These are phyloP conservation scores for Drosophila nebulosa DNA, from an alignment of 1,140 invertebrate genomes.

Conservation along the genomic window DNA sequence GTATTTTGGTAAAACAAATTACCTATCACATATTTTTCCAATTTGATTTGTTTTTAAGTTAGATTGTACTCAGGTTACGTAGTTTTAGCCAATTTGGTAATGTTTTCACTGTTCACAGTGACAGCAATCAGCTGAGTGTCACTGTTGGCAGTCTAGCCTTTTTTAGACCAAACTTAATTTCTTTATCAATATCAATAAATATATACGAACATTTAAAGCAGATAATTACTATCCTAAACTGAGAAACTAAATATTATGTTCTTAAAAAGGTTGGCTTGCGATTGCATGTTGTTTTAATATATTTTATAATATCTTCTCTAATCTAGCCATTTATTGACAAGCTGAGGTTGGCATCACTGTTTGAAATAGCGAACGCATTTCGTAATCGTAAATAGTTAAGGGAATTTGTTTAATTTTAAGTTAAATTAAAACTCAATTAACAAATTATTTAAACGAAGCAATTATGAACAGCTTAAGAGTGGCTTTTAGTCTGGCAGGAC, in stretches of 20 bases:
- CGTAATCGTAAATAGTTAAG: slow-evolving; percentile 24
- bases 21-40: no score
- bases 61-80: no score
- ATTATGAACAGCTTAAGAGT: slow-evolving; percentile 39
- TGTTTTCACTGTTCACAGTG: no score
- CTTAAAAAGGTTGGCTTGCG: no score
- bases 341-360: background rate
- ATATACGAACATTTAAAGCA: no score
- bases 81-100: no score
- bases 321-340: background rate
- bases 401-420: background rate
- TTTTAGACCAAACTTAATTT: background rate
- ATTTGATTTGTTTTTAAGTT: no score
- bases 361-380: background rate
- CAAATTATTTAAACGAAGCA: background rate
- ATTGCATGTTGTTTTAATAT: no score
- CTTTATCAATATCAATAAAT: background rate
- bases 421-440: background rate
- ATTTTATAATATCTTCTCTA: background rate
- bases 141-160: background rate
- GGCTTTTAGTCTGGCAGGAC: slow-evolving; percentile 37
- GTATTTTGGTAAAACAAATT: no score
- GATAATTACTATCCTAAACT: no score
- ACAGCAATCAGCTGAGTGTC: background rate
- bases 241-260: no score